These are phyloP conservation scores for Drosophila tanythrix DNA, from an alignment of 2,888 invertebrate genomes.

Conservation along the genomic window DNA sequence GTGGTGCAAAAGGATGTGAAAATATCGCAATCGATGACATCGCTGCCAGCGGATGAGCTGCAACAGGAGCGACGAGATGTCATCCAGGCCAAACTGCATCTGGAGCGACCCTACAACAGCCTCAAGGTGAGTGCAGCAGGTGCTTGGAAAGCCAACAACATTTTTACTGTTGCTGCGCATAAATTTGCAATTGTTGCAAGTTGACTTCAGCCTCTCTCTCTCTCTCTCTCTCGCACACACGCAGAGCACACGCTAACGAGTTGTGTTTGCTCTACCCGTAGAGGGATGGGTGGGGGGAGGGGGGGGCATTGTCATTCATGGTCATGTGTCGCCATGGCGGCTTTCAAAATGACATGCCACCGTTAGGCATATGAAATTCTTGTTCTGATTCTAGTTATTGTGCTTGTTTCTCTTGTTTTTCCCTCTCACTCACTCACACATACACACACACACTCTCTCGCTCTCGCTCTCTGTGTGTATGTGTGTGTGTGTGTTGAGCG, in stretches of 20 bases:
- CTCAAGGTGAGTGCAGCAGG: conserved; percentile 86
- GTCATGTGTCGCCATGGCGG: conserved; percentile 49
- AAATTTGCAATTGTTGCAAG: conserved; percentile 5
- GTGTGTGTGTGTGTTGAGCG: conserved; percentile 50
- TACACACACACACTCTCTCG: no score
- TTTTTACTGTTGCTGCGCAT: not conserved
- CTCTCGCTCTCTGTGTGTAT: not conserved
- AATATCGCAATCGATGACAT: conserved; percentile 89
- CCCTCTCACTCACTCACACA: no score
- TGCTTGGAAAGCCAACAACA: not conserved
- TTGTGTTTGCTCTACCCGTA: not conserved
- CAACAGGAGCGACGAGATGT: conserved; percentile 85
- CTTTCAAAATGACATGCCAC: conserved; percentile 61
- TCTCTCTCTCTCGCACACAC: not conserved
- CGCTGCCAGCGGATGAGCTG: conserved; percentile 88
- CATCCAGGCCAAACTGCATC: conserved; percentile 85
- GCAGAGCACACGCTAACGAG: not conserved
- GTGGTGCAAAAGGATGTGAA: conserved; percentile 30
- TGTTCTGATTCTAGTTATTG: conserved; percentile 23
- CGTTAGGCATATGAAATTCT: conserved; percentile 63
- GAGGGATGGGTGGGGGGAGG: not conserved
- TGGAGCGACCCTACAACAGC: conserved; percentile 93
- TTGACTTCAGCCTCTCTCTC: not conserved
- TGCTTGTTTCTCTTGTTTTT: not conserved
- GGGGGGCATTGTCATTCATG: conserved; percentile 30